Percentiles rank a stretch among this genome's conserved stretches.
These are phyloP conservation scores for Rhagium mordax DNA, from an alignment of 2,888 invertebrate genomes.

Conservation along the genomic window DNA sequence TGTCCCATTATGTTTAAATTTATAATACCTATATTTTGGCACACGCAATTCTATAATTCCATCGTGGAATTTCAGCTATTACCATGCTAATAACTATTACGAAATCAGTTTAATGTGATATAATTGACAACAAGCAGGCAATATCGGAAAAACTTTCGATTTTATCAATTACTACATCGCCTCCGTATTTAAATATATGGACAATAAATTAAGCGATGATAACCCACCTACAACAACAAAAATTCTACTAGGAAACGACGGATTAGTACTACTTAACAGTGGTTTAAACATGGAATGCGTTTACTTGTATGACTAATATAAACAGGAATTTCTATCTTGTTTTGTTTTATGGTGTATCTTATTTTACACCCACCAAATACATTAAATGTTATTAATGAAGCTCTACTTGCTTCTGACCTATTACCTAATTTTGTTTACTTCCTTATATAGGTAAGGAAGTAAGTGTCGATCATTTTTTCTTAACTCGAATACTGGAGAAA, in stretches of 20 bases:
- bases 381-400: background rate
- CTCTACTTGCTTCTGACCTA: too few relatives aligned
- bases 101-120: background rate
- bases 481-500: too few relatives aligned
- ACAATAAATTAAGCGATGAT: background rate
- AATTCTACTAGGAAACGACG: constrained; percentile 32
- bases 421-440: too few relatives aligned
- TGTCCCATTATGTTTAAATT: too few relatives aligned
- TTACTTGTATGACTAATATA: constrained; percentile 36
- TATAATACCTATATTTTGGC: background rate
- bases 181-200: background rate
- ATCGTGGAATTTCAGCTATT: background rate
- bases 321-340: constrained; percentile 35
- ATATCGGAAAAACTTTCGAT: background rate
- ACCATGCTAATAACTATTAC: background rate
- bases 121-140: background rate
- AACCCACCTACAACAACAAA: constrained; percentile 24
- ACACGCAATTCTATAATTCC: background rate
- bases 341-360: background rate
- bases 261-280: constrained; percentile 32
- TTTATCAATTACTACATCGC: background rate
- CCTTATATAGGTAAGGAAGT: background rate
- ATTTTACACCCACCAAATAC: background rate
- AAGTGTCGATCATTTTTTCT: too few relatives aligned
- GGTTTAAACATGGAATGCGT: constrained; percentile 30